These are phyloP conservation scores for Drosophila ochracea DNA, from an alignment of 2,888 invertebrate species.

Conservation along the genomic window DNA sequence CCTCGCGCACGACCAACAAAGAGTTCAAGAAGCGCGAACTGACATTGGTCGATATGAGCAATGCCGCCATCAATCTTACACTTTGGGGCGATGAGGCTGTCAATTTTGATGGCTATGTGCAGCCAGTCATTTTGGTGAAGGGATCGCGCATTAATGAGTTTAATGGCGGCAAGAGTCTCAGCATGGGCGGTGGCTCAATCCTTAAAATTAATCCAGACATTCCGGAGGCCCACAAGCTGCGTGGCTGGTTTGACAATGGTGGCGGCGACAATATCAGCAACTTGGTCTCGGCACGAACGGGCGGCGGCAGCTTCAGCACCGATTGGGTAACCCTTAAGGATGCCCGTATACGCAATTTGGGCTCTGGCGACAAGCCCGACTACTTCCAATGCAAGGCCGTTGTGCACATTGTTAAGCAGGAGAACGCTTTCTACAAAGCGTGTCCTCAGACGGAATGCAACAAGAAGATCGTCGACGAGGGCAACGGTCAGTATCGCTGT, in stretches of 20 bases:
- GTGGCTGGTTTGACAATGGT: conserved; percentile 96
- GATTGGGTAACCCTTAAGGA: conserved; percentile 93
- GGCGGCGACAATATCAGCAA: conserved; percentile 88
- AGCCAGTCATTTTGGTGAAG: conserved; percentile 95
- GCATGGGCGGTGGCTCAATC: conserved; percentile 87
- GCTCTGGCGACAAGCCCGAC: conserved; percentile 91
- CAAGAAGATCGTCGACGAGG: conserved; percentile 96
- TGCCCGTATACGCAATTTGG: conserved; percentile 89
- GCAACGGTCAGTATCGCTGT: conserved; percentile 95
- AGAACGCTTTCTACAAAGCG: conserved; percentile 95
- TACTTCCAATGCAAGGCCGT: conserved; percentile 93
- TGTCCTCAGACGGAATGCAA: conserved; percentile 96
- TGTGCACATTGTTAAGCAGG: conserved; percentile 91
- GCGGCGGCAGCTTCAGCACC: conserved; percentile 85
- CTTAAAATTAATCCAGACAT: conserved; percentile 95
- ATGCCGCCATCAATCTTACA: conserved; percentile 91
- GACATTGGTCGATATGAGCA: conserved; percentile 93
- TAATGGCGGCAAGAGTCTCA: conserved; percentile 91
- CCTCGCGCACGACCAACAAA: conserved; percentile 90
- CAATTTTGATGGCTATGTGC: conserved; percentile 90
- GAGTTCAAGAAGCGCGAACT: conserved; percentile 96
- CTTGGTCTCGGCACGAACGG: conserved; percentile 88
- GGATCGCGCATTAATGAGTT: conserved; percentile 94
- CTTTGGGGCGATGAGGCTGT: conserved; percentile 97
- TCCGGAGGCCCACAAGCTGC: conserved; percentile 92